Conservation (phyloP, 2,797 vertebrate species). For the Gymnoscopelus microlampas region DNA sequence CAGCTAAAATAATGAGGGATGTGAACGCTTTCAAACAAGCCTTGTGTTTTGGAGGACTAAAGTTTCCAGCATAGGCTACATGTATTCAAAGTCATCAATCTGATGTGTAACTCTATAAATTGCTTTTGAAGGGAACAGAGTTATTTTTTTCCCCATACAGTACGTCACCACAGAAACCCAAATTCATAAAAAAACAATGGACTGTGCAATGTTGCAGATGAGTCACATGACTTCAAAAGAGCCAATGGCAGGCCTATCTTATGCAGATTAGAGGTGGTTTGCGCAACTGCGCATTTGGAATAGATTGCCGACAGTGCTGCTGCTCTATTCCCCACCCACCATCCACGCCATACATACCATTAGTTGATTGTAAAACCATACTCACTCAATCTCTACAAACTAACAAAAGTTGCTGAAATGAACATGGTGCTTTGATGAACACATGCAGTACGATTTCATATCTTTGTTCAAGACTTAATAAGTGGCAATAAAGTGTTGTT, state of each 20-base stretch:
- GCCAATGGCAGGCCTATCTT: slow-evolving; percentile 39
- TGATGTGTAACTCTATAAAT: slow-evolving; percentile 32
- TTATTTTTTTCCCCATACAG: not conserved
- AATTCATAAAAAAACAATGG: slow-evolving; percentile 31
- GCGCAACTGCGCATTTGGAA: slow-evolving; percentile 47
- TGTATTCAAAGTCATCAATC: slow-evolving; percentile 45
- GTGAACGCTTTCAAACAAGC: slow-evolving; percentile 64
- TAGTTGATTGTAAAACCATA: too few species aligned
- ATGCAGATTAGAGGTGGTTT: slow-evolving; percentile 53
- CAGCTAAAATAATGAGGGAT: slow-evolving; percentile 72
- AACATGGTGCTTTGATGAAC: too few species aligned
- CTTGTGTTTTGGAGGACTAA: slow-evolving; percentile 45
- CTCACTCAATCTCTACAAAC: too few species aligned
- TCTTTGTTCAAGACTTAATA: not conserved
- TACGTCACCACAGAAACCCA: slow-evolving; percentile 15
- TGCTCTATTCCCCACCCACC: too few species aligned
- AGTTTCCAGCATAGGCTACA: slow-evolving; percentile 22
- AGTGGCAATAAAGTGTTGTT: too few species aligned
- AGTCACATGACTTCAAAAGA: slow-evolving; percentile 43
- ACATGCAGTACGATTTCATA: not conserved
- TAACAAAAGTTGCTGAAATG: too few species aligned
- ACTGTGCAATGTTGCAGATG: not conserved
- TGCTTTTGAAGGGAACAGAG: slow-evolving; percentile 42
- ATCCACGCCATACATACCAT: too few species aligned
- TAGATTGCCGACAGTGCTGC: not conserved